Base-by-base conservation (phyloP, 1,140 invertebrate genomes). In the Aphelenchoides avenae region DNA sequence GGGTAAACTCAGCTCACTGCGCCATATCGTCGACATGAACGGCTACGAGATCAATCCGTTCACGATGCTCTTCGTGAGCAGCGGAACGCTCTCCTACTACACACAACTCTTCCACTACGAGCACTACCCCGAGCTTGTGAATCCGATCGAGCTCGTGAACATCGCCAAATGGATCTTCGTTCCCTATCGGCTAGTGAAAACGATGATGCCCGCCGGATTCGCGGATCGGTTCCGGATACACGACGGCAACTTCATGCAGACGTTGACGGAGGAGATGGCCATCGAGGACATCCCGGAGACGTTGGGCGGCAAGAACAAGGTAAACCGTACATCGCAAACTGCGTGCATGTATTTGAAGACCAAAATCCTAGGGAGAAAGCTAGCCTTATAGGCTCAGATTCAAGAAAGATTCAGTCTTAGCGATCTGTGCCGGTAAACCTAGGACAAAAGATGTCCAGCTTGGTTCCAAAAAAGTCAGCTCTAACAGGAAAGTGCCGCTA, bases 31-130 rank as follows among this genome's bases (percentile, higher is more conserved):
- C 15, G 75, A 75, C 43, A 77, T 75, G 73, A 67, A 53, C 44
- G 73, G 66, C 7, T 77, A 77, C 50, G 73, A 75, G 51, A 77
- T 75, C 40, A 77, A 77, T 54, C 73, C 73, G n/a, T 75, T 75
- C 47, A 77, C 75, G 5, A 68, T 75, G 72, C 49, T 75, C 15
- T 75, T 75, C 52, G 75, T 75, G 1, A 64, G 37, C 30, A 74
- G 66, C 54, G 73, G 73, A 39, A 77, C 75, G 1, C 55, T 75
- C 13, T 57, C 68, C 6, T 77, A 75, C 44, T 75, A 75, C 33
- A 70, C 75, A 2, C 65, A 75, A 24, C 48, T 75, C 7, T 72
- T 75, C 39, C 73, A 75, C 36, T 75, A 77, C 51, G 73, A 75
- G 37, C 71, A 75, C 49, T 75, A 76, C 52, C 73, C 73, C 2